These are phyloP conservation scores for Pelobates fuscus DNA, from an alignment of 2,113 vertebrate genomes.

Conservation along the genomic window DNA sequence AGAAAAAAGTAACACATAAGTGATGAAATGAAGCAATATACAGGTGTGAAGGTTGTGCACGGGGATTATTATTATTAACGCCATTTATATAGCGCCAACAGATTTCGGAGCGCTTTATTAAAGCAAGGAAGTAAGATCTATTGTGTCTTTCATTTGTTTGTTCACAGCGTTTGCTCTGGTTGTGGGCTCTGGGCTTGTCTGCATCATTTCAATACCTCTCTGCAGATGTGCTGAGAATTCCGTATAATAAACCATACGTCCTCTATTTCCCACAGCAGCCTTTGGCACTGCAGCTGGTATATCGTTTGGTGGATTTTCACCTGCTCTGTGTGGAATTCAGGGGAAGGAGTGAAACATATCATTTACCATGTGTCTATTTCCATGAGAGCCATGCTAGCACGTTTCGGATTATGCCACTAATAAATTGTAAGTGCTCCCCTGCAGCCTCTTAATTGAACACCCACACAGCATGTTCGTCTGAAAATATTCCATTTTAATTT, in stretches of 20 bases:
- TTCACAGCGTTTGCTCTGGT: no score
- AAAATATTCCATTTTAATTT: constrained; percentile 16
- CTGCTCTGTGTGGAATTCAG: constrained; percentile 64
- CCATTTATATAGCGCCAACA: no score
- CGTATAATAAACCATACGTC: constrained; percentile 18
- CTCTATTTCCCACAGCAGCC: constrained; percentile 40
- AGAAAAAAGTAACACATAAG: no score
- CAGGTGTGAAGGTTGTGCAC: no score
- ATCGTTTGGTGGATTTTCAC: constrained; percentile 62
- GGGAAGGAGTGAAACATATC: constrained; percentile 66
- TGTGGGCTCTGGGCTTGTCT: background rate
- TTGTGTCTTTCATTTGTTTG: no score
- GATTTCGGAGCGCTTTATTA: no score
- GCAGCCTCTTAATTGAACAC: constrained; percentile 44
- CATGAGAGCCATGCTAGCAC: constrained; percentile 64
- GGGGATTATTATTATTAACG: no score
- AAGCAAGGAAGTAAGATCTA: no score
- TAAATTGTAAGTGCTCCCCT: constrained; percentile 58
- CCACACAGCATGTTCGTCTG: constrained; percentile 41
- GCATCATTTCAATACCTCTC: constrained; percentile 9
- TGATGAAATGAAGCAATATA: no score
- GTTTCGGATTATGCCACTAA: constrained; percentile 64
- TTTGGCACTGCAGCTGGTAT: constrained; percentile 46
- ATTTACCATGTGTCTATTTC: constrained; percentile 68
- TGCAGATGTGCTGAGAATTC: constrained; percentile 35